Evolutionary conservation across 2,113 vertebrate genomes (phyloP).

Genomic region (Mungos mungo): DNA sequence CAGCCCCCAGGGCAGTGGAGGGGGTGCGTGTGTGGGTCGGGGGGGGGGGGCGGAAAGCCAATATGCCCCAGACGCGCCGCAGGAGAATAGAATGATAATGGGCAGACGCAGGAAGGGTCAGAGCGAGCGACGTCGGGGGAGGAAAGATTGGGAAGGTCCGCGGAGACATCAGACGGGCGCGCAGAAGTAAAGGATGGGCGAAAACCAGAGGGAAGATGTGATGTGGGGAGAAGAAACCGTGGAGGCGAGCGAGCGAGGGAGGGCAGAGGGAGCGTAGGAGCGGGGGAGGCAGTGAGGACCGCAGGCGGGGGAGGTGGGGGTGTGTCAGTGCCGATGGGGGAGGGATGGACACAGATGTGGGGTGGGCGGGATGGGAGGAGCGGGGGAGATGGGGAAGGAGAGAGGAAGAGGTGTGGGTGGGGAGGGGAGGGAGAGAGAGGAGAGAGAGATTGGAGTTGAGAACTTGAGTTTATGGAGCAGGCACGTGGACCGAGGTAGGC

Average conservation of each 20-base stretch:
- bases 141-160: not conserved
- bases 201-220: not conserved
- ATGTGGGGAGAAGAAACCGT: not conserved
- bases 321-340: not conserved
- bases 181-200: not conserved
- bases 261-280: too few relatives aligned
- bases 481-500: rapidly evolving
- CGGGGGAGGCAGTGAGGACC: not conserved
- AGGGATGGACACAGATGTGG: not conserved
- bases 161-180: not conserved
- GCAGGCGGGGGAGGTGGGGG: not conserved
- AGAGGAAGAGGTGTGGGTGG: too few relatives aligned
- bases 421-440: not conserved
- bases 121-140: not conserved
- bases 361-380: not conserved
- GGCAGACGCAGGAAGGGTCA: not conserved
- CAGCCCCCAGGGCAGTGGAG: not conserved
- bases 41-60: too few relatives aligned
- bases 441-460: not conserved
- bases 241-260: too few relatives aligned
- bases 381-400: not conserved
- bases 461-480: not conserved
- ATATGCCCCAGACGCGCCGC: too few relatives aligned
- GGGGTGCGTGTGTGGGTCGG: too few relatives aligned
- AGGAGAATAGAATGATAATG: not conserved